Evolutionary conservation across 2,888 invertebrate species (phyloP).

Genomic region (Cheilosia vernalis): DNA sequence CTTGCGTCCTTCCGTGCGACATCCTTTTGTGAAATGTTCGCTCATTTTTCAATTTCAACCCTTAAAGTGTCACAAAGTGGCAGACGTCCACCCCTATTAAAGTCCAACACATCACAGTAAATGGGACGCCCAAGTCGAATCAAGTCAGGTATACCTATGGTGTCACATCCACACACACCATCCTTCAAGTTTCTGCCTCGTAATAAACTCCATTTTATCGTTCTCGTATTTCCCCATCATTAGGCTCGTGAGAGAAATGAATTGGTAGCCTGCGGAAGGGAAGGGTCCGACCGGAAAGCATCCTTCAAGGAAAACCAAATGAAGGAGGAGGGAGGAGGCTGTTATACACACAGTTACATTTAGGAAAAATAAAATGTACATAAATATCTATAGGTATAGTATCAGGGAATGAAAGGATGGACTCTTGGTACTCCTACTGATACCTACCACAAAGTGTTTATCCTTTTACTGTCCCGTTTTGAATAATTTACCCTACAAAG

Average conservation of each 20-base stretch:
- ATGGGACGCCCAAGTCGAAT: slow-evolving; percentile 13
- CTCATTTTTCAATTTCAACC: slow-evolving; percentile 48
- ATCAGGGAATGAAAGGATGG: slow-evolving; percentile 32
- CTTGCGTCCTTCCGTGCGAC: neutral
- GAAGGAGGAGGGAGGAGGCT: neutral
- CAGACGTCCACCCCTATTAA: slow-evolving; percentile 10
- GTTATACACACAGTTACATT: neutral
- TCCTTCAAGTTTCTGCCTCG: slow-evolving; percentile 23
- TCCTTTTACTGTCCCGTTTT: slow-evolving; percentile 38
- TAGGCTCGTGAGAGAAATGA: slow-evolving; percentile 40
- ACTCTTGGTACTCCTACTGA: slow-evolving; percentile 29
- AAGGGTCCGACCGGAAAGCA: slow-evolving; percentile 19
- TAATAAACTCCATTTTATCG: slow-evolving; percentile 60
- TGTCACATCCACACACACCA: neutral
- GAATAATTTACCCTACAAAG: slow-evolving; percentile 41
- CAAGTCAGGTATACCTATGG: slow-evolving; percentile 11
- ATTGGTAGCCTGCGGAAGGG: slow-evolving; percentile 1
- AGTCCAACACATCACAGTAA: slow-evolving; percentile 21
- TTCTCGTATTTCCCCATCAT: slow-evolving; percentile 58
- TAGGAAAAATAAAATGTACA: neutral
- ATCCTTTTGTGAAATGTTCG: slow-evolving; percentile 9
- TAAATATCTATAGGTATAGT: neutral
- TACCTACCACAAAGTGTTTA: slow-evolving; percentile 59
- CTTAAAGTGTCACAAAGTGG: slow-evolving; percentile 47
- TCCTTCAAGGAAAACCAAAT: slow-evolving; percentile 11